Conservation (phyloP, 2,888 invertebrate genomes). For the Agonopterix heracliana region DNA sequence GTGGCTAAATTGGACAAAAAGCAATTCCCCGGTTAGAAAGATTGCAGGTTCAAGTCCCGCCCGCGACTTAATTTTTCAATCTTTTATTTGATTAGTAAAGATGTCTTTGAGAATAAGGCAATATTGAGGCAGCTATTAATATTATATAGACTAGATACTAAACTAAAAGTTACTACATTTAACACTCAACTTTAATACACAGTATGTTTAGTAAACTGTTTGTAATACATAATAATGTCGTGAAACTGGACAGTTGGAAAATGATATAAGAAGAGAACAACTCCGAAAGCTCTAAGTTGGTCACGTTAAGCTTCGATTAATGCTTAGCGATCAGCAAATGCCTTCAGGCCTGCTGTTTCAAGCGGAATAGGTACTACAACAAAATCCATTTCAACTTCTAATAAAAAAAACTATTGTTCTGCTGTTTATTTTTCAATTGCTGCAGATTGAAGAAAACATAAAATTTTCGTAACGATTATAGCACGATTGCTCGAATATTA, state of each 20-base stretch:
- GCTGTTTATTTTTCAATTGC: constrained; percentile 13
- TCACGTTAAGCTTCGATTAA: constrained; percentile 70
- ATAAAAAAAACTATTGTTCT: constrained; percentile 10
- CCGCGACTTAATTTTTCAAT: too few species aligned
- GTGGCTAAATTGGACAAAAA: too few species aligned
- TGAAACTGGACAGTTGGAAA: constrained; percentile 66
- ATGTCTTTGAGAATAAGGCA: constrained; percentile 5
- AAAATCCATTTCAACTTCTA: constrained; percentile 21
- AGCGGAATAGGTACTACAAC: constrained; percentile 43
- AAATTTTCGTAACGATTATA: constrained; percentile 2
- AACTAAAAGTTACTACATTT: constrained; percentile 27
- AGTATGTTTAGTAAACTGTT: constrained; percentile 42
- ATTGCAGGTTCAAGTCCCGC: too few species aligned
- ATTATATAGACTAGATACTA: constrained; percentile 18
- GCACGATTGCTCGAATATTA: constrained; percentile 17
- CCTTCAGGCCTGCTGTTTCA: constrained; percentile 37
- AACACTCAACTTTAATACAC: constrained; percentile 35
- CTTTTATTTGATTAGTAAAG: too few species aligned
- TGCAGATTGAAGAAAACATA: not conserved
- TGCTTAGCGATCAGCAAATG: constrained; percentile 54
- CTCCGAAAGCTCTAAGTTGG: constrained; percentile 65
- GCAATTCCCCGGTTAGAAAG: too few species aligned
- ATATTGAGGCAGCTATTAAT: constrained; percentile 31
- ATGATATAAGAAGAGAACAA: constrained; percentile 65
- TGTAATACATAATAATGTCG: constrained; percentile 44